A percentile compares a stretch with the other conserved stretches of the same genome.
phyloP scores from a whole-genome alignment of 2,113 vertebrate genomes.

The Pagrus major region DNA sequence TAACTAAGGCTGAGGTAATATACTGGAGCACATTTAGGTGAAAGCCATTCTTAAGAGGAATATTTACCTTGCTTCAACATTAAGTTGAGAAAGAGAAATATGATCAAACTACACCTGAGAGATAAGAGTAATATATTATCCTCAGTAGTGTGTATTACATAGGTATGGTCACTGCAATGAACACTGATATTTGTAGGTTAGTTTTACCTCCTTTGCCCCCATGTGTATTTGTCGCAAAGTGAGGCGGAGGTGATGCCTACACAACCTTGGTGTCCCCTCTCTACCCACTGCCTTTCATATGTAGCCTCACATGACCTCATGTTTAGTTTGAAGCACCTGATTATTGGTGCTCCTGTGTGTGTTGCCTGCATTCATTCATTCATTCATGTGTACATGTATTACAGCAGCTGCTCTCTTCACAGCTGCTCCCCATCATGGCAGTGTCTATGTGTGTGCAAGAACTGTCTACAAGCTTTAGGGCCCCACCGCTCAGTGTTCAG shows the following conservation, averaged over 20 bases:
- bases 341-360: constrained; percentile 16
- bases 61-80: neutral
- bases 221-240: constrained; percentile 1
- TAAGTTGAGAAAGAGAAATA: neutral
- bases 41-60: neutral
- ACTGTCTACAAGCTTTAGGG: constrained; percentile 27
- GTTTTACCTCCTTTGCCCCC: neutral
- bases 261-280: constrained; percentile 6
- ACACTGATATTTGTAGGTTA: neutral
- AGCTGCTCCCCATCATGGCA: constrained; percentile 65
- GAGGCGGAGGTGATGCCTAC: constrained; percentile 3
- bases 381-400: constrained; percentile 51
- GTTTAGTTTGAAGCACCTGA: constrained; percentile 19
- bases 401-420: constrained; percentile 73
- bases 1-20: neutral
- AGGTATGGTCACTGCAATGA: neutral
- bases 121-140: neutral
- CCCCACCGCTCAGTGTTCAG: constrained; percentile 3
- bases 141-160: neutral
- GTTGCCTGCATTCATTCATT: constrained; percentile 33
- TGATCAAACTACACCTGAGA: neutral
- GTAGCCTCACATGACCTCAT: constrained; percentile 46
- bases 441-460: constrained; percentile 41
- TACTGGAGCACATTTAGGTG: neutral
- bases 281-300: constrained; percentile 11